phyloP scores from a whole-genome alignment of 2,113 vertebrate species.

The Ariopsis seemanni region DNA sequence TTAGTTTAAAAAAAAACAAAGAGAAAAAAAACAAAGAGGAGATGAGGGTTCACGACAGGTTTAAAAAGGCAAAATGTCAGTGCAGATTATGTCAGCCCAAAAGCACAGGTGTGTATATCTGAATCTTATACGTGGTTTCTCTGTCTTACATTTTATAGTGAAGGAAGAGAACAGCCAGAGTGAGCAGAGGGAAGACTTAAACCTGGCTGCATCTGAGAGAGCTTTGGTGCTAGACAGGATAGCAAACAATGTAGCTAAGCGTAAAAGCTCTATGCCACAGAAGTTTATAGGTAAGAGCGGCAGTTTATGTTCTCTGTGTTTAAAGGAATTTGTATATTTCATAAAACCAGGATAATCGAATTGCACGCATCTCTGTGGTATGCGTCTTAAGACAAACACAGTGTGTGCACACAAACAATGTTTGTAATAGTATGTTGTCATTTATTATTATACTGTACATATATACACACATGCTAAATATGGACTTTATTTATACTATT shows the following conservation, averaged over 20 bases:
- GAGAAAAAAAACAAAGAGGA: not conserved
- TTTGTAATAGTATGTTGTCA: not conserved
- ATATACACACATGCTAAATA: not conserved
- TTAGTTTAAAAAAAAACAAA: not conserved
- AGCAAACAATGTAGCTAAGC: constrained; percentile 99
- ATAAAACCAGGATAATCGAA: not conserved
- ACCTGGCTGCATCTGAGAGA: constrained; percentile 93
- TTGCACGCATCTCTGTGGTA: not conserved
- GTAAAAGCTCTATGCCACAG: constrained; percentile 99
- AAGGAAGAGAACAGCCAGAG: constrained; percentile 97
- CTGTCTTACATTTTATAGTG: constrained; percentile 94
- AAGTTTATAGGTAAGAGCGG: constrained; percentile 99
- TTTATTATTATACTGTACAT: not conserved
- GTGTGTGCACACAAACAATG: no score
- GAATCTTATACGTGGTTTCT: constrained; percentile 71
- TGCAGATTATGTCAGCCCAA: constrained; percentile 11
- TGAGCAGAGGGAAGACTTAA: constrained; percentile 98
- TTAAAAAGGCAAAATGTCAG: constrained; percentile 23
- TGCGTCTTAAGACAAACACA: not conserved
- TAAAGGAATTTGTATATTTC: constrained; percentile 34
- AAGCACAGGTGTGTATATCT: constrained; percentile 59
- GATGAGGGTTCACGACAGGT: not conserved
- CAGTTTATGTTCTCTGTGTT: constrained; percentile 78
- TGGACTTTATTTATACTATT: not conserved
- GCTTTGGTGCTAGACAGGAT: constrained; percentile 98